These are phyloP conservation scores for Lucilia sericata DNA, from an alignment of 1,140 invertebrate genomes.

Conservation along the genomic window DNA sequence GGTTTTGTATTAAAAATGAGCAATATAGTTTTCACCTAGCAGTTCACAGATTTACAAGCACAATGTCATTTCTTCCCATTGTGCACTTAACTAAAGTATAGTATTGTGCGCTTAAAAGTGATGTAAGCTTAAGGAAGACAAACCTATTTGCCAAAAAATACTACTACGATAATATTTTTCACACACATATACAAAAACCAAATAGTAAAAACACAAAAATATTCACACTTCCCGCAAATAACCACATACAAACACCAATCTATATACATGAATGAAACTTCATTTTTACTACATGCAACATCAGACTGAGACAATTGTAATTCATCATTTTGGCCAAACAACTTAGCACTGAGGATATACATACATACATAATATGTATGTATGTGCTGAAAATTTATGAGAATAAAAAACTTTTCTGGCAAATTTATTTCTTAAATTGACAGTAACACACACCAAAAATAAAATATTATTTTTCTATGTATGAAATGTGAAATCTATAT, in stretches of 20 bases:
- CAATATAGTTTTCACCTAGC: no score
- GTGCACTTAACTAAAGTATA: slow-evolving; percentile 6
- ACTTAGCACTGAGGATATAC: no score
- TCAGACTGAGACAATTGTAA: slow-evolving; percentile 27
- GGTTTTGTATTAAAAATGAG: no score
- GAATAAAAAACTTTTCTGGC: no score
- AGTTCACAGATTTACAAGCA: neutral
- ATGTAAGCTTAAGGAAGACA: slow-evolving; percentile 34
- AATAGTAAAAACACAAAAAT: no score
- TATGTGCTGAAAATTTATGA: no score
- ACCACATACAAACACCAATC: neutral
- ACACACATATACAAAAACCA: neutral
- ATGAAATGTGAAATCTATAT: no score
- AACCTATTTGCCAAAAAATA: slow-evolving; percentile 17
- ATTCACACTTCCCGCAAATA: no score
- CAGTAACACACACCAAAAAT: no score
- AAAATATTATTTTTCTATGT: no score
- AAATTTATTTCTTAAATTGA: no score
- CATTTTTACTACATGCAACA: slow-evolving; percentile 22
- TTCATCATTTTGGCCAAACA: slow-evolving; percentile 8
- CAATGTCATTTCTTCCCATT: neutral
- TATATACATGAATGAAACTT: neutral
- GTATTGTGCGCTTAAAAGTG: neutral
- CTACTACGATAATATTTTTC: neutral
- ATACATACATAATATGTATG: no score